Conservation (phyloP, 2,113 vertebrate genomes). For the Eretmodus cyanostictus region DNA sequence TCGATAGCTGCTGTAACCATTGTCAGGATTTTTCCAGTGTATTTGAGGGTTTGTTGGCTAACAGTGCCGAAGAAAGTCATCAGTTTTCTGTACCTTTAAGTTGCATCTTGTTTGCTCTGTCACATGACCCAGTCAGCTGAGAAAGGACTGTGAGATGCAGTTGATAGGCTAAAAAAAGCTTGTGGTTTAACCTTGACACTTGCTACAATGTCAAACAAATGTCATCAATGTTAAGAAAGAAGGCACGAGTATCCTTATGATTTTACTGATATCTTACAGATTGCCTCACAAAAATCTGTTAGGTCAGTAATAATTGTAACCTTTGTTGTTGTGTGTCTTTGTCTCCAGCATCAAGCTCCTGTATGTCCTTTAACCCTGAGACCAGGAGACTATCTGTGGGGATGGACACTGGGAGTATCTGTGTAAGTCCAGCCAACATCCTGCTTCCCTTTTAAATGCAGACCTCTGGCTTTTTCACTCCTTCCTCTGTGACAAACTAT, state of each 20-base stretch:
- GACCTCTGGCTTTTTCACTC: neutral
- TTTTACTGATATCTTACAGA: neutral
- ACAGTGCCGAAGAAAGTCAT: neutral
- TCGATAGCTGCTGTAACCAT: neutral
- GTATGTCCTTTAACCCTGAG: slow-evolving; percentile 98
- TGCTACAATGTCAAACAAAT: neutral
- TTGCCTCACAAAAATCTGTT: neutral
- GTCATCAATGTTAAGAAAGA: neutral
- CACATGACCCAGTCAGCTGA: neutral
- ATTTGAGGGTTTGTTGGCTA: neutral
- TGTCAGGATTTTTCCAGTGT: neutral
- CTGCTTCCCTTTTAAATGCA: neutral
- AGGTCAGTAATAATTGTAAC: neutral
- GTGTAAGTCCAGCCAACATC: slow-evolving; percentile 78
- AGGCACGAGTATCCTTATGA: neutral
- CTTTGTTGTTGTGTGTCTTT: neutral
- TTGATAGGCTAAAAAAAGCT: neutral
- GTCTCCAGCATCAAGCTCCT: slow-evolving; percentile 87
- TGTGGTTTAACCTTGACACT: neutral
- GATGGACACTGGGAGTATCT: slow-evolving; percentile 91
- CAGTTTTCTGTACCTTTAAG: neutral
- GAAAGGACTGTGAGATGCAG: neutral
- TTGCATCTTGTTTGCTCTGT: neutral
- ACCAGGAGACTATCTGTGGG: slow-evolving; percentile 94
- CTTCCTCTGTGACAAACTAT: neutral